Conservation (phyloP, 2,797 vertebrate species). For the Pantherophis alleghaniensis region DNA sequence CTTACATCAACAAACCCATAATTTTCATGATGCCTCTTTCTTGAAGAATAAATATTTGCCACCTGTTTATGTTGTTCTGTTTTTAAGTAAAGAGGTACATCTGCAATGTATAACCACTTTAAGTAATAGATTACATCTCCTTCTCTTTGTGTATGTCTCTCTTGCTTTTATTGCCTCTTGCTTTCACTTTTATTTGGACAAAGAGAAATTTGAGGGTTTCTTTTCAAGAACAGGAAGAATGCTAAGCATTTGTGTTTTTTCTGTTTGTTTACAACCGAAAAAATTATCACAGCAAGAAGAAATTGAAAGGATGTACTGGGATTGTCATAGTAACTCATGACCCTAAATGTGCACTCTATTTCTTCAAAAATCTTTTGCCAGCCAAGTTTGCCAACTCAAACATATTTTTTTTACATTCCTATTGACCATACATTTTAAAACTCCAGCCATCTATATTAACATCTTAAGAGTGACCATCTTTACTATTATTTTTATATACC, state of each 20-base stretch:
- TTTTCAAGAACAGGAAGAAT: not conserved
- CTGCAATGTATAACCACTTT: not conserved
- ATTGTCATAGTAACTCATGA: not conserved
- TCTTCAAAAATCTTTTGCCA: not conserved
- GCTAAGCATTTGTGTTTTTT: not conserved
- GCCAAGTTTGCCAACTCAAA: not conserved
- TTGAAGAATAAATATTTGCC: slow-evolving; percentile 46
- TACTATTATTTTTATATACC: not conserved
- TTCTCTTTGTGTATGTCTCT: fast-evolving
- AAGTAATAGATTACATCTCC: not conserved
- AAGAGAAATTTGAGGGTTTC: not conserved
- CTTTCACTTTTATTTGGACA: not conserved
- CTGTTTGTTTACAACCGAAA: not conserved
- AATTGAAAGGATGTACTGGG: no score
- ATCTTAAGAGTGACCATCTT: not conserved
- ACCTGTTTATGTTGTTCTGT: slow-evolving; percentile 33
- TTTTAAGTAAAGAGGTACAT: not conserved
- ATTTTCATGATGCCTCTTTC: slow-evolving; percentile 9
- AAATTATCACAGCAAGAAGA: not conserved
- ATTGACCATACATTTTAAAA: not conserved
- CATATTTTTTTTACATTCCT: not conserved
- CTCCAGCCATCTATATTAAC: not conserved
- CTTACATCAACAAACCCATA: slow-evolving; percentile 45
- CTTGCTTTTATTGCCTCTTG: fast-evolving
- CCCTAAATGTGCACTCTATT: not conserved